Base-by-base conservation (phyloP, 2,888 invertebrate species). In the Heliconius erato region DNA sequence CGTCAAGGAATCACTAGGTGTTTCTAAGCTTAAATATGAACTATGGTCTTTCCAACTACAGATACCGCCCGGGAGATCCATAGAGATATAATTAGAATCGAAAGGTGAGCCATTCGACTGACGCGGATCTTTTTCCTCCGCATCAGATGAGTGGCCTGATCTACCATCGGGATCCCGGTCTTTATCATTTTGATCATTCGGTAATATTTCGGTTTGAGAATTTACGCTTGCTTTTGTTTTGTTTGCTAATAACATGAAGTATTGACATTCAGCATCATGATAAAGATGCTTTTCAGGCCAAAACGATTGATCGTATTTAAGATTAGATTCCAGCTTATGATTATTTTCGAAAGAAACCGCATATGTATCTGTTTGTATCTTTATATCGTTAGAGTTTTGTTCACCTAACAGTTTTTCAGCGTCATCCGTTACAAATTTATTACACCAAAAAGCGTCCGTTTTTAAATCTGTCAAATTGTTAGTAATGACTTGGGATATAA, bases 41-140 rank as follows among this genome's bases (percentile, higher is more conserved):
- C 98, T 98, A 90, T 98, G 97, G 90, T 98, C 98, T 91, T 97
- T 97, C 98, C 98, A 98, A 90, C 97, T 97, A 91, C 98, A 98
- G 87, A 98, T 97, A 81, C 98, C 98, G 84, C 98, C 98, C 11
- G 98, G 98, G 86, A 98, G 94, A 92, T 98, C 97, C 89, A 97
- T 97, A 77, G 97, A 97, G 88, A 97, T 96, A 88, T 97, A 97
- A 89, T 97, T 97, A 23, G 97, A 97, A 88, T 95, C 94, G 82
- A 90, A 93, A 63, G 94, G 92, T 26, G 92, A 93, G 76, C 91
- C 91, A 81, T 87, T 88, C 44, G 87, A 85, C 35, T 84, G 86
- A 63, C 80, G 85, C 44, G 91, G 86, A 71, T 92, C 91, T 87
- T 89, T 93, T 84, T 92, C 93, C 67, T 94, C 95, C 40, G 89